Base-by-base conservation (phyloP, 2,113 vertebrate species). In the Oreochromis aureus region DNA sequence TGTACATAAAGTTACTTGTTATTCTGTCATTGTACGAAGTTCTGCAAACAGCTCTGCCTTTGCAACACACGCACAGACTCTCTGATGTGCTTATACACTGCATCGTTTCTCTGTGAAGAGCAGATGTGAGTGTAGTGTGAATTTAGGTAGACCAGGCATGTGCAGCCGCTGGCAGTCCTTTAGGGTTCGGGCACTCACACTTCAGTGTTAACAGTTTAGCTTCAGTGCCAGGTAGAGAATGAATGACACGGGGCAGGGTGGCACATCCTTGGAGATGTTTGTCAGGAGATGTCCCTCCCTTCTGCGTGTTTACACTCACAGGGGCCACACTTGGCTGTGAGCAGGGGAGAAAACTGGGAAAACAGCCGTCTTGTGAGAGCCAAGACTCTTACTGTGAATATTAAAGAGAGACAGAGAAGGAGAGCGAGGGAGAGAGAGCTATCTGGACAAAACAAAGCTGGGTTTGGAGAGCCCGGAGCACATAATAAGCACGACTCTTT, bases 371-470 rank as follows among this genome's bases (percentile, higher is more conserved):
- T 93, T 94, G 95, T 95, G 94, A 94, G 94, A 94, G 96, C 96
- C 95, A 94, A 94, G 92, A 89, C 90, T 96, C 96, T 94, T 95
- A 95, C 95, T 95, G 94, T 97, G 96, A 96, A 97, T 97, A 96
- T 97, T 96, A 97, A 97, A 95, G 95, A 96, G 94, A 91, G 88
- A 93, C 78, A 84, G 85, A 89, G 89, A 90, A 51, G 48, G 87
- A 88, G 92, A 84, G 85, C 54, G 59, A 36, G 66, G 44, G 82
- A 41, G 86, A 84, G 88, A 81, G 89, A 82, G 91, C 86, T 93
- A 94, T 95, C 92, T 94, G 95, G 92, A 95, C 92, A 94, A 95
- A 95, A 96, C 95, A 95, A 96, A 95, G 94, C 92, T 91, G 92
- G 87, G 88, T 94, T 94, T 95, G 91, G 94, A 96, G 94, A 93